Evolutionary conservation across 1,140 invertebrate genomes (phyloP), one percentile per base, ranked within the genome.

Genomic region (Danaus plexippus): DNA sequence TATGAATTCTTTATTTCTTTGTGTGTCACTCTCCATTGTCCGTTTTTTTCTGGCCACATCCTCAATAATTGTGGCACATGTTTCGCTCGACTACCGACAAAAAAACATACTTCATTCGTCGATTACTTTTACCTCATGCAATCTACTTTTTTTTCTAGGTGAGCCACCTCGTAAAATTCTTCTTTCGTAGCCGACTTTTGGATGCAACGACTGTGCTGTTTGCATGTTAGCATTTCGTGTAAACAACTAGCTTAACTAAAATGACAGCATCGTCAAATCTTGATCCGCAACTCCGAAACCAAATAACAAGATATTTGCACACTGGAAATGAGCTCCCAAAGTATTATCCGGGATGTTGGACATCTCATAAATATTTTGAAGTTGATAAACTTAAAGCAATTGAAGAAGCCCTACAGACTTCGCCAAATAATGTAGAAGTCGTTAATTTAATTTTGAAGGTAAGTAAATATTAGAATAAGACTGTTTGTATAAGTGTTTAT

Each of bases 301-400:
- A 82, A 22, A 61, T 90, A 47, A 77, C 67, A 43, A 77, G 88
- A 47, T 90, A 80, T 67, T 66, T 90, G 9, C 89, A 89, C 45
- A 80, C 89, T 58, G 90, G 90, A 9, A 88, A 88, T 72, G 89
- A 90, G 65, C 67, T 84, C 48, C 85, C 88, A 1, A 87, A 87
- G 56, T 90, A 90, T 64, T 89, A 85, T 54, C 88, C 90, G 57
- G 89, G 89, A 51, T 87, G 88, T 64, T 90, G 89, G 89, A 74
- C 83, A 46, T 69, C 85, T 10, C 85, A 89, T 54, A 80, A 89
- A 56, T 89, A 90, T 52, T 90, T 87, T 64, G 70, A 80, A 50
- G 63, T 61, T 3, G 73, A 85, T 15, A 87, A 87, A 60, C 59
- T 89, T 42, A 64, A 70, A 45, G 88, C 75, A 18, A 77, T 90